Evolutionary conservation across 2,113 vertebrate genomes (phyloP).

Genomic region (Salvelinus fontinalis): DNA sequence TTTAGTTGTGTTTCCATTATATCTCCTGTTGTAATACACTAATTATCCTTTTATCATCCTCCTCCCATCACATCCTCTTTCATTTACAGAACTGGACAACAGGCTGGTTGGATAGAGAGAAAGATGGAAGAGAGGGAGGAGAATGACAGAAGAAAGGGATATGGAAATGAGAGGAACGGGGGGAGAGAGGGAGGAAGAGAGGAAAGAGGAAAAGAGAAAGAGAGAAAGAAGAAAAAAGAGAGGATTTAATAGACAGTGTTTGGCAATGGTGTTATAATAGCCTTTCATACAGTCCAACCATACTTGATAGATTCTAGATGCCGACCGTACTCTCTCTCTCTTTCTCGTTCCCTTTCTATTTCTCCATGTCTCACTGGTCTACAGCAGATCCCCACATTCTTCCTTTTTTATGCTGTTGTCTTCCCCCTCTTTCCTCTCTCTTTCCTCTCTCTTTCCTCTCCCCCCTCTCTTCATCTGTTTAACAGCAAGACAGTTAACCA

Average conservation of each 20-base stretch:
- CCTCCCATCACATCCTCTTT: background rate
- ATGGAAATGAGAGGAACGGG: background rate
- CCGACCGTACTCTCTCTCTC: slow-evolving; percentile 52
- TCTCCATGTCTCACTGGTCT: background rate
- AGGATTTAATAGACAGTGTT: slow-evolving; percentile 24
- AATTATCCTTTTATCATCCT: slow-evolving; percentile 46
- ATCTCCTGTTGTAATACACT: slow-evolving; percentile 37
- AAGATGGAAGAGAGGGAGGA: background rate
- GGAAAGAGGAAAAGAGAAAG: slow-evolving; percentile 12
- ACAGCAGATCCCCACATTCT: background rate
- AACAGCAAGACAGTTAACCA: too few species aligned
- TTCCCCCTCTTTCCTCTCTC: background rate
- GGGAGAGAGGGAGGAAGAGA: background rate
- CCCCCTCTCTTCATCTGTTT: background rate
- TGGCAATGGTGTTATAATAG: slow-evolving; percentile 67
- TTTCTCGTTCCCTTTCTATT: background rate
- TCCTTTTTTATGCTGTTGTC: background rate
- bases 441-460: slow-evolving; percentile 26
- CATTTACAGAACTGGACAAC: slow-evolving; percentile 51
- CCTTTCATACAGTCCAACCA: slow-evolving; percentile 54
- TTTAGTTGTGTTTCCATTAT: slow-evolving; percentile 34
- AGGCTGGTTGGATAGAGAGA: slow-evolving; percentile 25
- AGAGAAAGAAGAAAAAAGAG: slow-evolving; percentile 36
- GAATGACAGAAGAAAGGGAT: background rate
- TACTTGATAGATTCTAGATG: slow-evolving; percentile 71